phyloP scores from a whole-genome alignment of 2,888 invertebrate species.

The Tenthredo notha region DNA sequence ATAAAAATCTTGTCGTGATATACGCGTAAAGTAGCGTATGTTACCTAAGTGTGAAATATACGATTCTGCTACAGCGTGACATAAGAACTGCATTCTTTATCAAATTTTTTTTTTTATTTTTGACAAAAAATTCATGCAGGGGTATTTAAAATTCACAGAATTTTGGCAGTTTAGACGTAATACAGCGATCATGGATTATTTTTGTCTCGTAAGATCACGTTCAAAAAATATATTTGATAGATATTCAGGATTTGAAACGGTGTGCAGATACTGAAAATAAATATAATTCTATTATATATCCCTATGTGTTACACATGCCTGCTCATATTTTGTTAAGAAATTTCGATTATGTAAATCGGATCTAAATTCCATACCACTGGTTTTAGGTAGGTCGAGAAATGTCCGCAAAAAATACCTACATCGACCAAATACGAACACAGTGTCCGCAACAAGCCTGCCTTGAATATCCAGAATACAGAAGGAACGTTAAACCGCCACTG shows the following conservation, averaged over 20 bases:
- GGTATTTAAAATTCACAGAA: not conserved
- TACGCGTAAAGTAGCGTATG: not conserved
- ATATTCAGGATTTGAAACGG: not conserved
- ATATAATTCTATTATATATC: not conserved
- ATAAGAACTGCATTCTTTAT: conserved; percentile 23
- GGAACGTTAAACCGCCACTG: not conserved
- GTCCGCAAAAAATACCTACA: conserved; percentile 1
- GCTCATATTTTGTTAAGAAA: not conserved
- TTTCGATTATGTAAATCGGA: conserved; percentile 30
- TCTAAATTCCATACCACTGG: conserved; percentile 25
- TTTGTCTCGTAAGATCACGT: not conserved
- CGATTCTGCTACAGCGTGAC: not conserved
- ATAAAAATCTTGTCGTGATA: conserved; percentile 31
- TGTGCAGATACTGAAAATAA: not conserved
- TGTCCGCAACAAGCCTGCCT: not conserved
- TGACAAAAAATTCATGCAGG: not conserved
- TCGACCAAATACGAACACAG: not conserved
- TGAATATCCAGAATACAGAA: not conserved
- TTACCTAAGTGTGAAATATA: conserved; percentile 30
- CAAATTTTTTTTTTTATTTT: not conserved
- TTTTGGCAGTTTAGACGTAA: not conserved
- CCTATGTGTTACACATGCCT: not conserved
- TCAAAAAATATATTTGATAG: not conserved
- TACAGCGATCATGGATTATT: not conserved
- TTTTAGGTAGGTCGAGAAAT: not conserved